Base-by-base conservation (phyloP, 1,140 invertebrate species). In the Steinernema feltiae region DNA sequence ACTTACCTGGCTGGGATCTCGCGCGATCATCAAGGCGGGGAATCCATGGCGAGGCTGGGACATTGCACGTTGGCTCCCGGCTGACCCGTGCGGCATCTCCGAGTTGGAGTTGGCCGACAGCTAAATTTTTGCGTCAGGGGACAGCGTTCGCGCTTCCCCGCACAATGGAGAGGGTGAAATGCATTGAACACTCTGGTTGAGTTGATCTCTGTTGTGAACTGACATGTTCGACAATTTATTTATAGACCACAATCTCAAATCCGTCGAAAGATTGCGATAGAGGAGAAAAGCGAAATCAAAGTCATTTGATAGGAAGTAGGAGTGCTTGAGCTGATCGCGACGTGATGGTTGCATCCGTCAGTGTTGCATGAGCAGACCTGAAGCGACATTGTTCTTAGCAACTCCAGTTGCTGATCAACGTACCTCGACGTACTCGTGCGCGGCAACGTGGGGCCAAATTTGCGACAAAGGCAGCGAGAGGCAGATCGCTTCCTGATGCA, bases 311-410 rank as follows among this genome's bases (percentile, higher is more conserved):
- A n/a, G 35, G 35, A 41, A 41, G 35, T 41, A 41, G 35, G 18
- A 27, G 53, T 7, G 53, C 53, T 63, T 63, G 53, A 63, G 53
- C 53, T 63, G 53, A 63, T 63, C 24, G 7, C 53, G 15, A 63
- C 53, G 2, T 63, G 53, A 27, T 63, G 53, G 72, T 77, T 77
- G 46, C 76, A 77, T 46, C 76, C 76, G 72, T 74, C 32, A 27
- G 70, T 69, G 30, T 73, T 72, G 71, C 76, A 77, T 1, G 76
- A 77, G 29, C 76, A 77, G 17, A 77, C 76, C 72, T 77, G 72
- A 74, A 74, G 32, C 1, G 32, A 15, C 30, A 30, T 72, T 35
- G 35, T 7, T 48, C 18, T 48, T 72, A 30, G 29, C 15, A 29
- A 24, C 2, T 7, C 1, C 15, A 1, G 72, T 17, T 27, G 15